Conservation (phyloP, 2,888 invertebrate genomes). For the Protophormia terraenovae region DNA sequence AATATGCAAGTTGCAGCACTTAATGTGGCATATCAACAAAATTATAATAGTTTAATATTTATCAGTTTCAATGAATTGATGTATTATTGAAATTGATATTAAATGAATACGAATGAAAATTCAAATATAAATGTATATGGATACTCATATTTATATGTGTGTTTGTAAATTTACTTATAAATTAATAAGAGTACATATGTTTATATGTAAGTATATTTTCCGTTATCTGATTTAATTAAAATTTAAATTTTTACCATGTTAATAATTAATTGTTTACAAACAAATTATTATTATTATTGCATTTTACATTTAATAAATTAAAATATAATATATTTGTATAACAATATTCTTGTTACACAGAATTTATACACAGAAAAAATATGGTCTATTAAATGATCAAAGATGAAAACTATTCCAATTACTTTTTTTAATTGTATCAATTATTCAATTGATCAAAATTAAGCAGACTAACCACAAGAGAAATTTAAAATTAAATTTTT, state of each 20-base stretch:
- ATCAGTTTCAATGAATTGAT: slow-evolving; percentile 32
- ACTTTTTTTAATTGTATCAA: no score
- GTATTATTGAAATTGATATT: slow-evolving; percentile 47
- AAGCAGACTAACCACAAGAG: no score
- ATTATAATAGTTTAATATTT: slow-evolving; percentile 52
- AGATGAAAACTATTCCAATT: no score
- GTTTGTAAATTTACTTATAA: background rate
- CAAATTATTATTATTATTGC: background rate
- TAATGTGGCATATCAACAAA: slow-evolving; percentile 44
- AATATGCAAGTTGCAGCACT: background rate
- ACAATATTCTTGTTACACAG: no score
- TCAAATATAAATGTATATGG: background rate
- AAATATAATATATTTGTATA: background rate
- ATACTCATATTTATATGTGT: background rate
- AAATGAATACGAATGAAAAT: background rate
- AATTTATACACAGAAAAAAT: no score
- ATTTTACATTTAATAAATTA: background rate
- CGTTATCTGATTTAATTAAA: slow-evolving; percentile 32
- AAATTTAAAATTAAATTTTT: no score
- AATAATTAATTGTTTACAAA: slow-evolving; percentile 27
- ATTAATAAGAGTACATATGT: background rate
- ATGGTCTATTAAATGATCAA: no score
- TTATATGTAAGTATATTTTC: background rate
- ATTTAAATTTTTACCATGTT: background rate
- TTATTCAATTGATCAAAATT: no score